A percentile compares a stretch with the other conserved stretches of the same genome.
These are phyloP conservation scores for Caretta caretta DNA, from an alignment of 2,113 vertebrate genomes.

Conservation along the genomic window DNA sequence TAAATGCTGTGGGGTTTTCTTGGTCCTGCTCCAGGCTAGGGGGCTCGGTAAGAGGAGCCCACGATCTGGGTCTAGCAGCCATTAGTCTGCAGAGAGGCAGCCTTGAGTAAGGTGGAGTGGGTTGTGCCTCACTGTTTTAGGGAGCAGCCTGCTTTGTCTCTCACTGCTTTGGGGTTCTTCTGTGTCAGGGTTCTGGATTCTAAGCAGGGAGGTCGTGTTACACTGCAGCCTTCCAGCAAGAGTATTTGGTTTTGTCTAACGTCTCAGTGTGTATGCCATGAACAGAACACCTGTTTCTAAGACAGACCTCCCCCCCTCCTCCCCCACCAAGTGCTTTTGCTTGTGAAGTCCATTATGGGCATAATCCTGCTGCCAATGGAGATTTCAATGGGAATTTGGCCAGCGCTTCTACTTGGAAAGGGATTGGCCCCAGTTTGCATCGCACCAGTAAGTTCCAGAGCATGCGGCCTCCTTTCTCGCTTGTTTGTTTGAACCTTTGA, in stretches of 20 bases:
- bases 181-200: neutral
- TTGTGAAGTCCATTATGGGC: neutral
- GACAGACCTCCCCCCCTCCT: neutral
- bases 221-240: neutral
- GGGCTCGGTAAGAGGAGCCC: neutral
- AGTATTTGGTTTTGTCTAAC: neutral
- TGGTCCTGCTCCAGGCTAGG: neutral
- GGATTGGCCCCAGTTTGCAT: neutral
- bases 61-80: neutral
- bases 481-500: neutral
- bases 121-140: neutral
- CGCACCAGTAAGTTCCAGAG: neutral
- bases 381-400: neutral
- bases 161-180: neutral
- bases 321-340: neutral
- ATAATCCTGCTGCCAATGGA: neutral
- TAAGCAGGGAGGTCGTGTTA: neutral
- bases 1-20: neutral
- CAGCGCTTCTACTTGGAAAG: neutral
- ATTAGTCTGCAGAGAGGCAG: neutral
- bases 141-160: neutral
- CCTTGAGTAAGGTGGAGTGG: neutral
- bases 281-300: neutral
- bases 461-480: neutral
- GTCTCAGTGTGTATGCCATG: neutral